A percentile compares a stretch with the other conserved stretches of the same genome.
Evolutionary conservation across 2,888 invertebrate genomes (phyloP).

Genomic region (Iphiclides podalirius): DNA sequence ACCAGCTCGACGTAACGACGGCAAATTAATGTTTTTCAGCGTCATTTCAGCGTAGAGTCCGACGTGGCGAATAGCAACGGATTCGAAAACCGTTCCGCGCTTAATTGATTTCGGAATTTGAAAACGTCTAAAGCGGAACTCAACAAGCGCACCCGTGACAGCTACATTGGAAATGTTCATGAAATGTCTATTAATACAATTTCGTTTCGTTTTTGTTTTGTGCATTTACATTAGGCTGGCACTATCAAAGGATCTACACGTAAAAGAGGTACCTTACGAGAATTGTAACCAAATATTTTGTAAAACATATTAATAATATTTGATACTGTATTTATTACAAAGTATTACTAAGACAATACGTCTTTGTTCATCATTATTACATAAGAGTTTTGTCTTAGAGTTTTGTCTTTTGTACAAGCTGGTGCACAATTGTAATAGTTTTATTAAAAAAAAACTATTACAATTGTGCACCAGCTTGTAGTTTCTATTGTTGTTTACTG

Average conservation of each 20-base stretch:
- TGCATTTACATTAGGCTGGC: background rate
- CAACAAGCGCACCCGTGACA: background rate
- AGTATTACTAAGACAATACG: no score
- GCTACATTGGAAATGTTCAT: background rate
- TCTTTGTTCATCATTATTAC: no score
- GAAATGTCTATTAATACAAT: background rate
- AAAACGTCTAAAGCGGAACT: background rate
- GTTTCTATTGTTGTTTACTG: no score
- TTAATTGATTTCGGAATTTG: background rate
- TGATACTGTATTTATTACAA: no score
- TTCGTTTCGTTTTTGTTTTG: background rate
- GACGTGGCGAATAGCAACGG: background rate
- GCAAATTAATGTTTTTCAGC: background rate
- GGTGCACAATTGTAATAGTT: no score
- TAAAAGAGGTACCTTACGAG: constrained; percentile 11
- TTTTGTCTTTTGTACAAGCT: no score
- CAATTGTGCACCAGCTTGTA: no score
- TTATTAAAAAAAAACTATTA: no score
- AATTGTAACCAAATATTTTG: no score
- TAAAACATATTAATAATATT: no score
- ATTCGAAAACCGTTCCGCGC: background rate
- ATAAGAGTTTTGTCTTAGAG: no score
- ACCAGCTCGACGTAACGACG: background rate
- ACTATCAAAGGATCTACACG: constrained; percentile 3
- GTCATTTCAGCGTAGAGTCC: background rate